Evolutionary conservation across 2,113 vertebrate genomes (phyloP), one percentile per base, ranked within the genome.

Genomic region (Dolichallabes microphthalmus): DNA sequence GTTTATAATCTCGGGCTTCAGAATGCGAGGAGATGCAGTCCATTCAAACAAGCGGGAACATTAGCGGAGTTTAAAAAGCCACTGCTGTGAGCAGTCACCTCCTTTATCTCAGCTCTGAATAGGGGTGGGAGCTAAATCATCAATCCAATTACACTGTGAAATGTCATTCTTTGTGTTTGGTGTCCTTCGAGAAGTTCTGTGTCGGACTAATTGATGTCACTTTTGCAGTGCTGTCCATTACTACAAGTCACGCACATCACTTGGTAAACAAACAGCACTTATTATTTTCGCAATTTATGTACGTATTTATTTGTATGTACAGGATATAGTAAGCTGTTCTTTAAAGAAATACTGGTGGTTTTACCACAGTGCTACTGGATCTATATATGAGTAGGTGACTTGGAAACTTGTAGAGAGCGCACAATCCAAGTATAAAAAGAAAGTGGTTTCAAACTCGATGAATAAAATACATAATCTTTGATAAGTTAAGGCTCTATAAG

Each of bases 131-230:
- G 32, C 30, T 69, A 75, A 82, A 76, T 27, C 20, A 75, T 35
- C 86, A 90, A 88, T 87, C 87, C 86, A 90, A 87, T 88, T 85
- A 90, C 45, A 86, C 86, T 84, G 84, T 87, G 84, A 87, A 87
- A 88, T 82, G 69, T 66, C 87, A 88, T 71, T 71, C 86, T 86
- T 83, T 32, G 39, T 10, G 53, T 27, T 82, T 79, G 82, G 57
- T 60, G n/a, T 17, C 12, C 30, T 78, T 52, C 50, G 35, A 82
- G 75, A 87, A 71, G 85, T 30, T 71, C 35, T 45, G 66, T 75
- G 80, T 60, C 66, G 32, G 25, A 71, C 79, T 58, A 82, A 82
- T 74, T 45, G 50, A 45, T 10, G 71, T 55, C 64, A 60, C n/a
- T 14, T 83, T 69, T 61, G 27, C 53, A 76, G 39, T 15, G 15